These are phyloP conservation scores for Daubentonia madagascariensis DNA, from an alignment of 2,113 vertebrate species.

Conservation along the genomic window DNA sequence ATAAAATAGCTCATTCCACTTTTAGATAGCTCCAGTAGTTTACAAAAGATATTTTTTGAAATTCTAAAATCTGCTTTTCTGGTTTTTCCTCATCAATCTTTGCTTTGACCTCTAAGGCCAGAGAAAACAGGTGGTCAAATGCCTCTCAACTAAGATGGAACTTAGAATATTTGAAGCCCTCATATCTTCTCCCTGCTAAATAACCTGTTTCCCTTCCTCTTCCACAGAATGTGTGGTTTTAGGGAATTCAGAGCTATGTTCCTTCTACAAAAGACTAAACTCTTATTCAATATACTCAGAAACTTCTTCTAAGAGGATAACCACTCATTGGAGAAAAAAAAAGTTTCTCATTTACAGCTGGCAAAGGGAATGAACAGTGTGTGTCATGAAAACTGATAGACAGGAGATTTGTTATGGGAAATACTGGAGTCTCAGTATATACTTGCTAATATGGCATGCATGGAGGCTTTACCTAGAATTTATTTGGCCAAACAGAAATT, in stretches of 20 bases:
- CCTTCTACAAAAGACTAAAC: not conserved
- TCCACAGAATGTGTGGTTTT: not conserved
- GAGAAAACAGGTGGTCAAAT: conserved; percentile 8
- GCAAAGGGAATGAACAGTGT: not conserved
- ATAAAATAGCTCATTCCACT: not conserved
- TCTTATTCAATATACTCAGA: not conserved
- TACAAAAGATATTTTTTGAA: not conserved
- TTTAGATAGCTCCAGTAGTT: not conserved
- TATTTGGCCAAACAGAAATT: not conserved
- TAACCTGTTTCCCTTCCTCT: not conserved
- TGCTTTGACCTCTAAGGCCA: conserved; percentile 5
- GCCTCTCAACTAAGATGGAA: not conserved
- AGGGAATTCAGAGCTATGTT: not conserved
- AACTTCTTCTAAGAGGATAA: not conserved
- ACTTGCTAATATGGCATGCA: not conserved
- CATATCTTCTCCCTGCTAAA: not conserved
- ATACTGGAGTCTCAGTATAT: not conserved
- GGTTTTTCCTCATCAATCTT: not conserved
- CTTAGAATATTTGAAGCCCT: not conserved
- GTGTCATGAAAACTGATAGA: not conserved
- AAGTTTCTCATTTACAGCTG: not conserved
- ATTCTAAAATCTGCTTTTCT: not conserved
- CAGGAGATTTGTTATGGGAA: not conserved
- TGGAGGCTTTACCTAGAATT: not conserved
- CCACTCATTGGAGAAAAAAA: not conserved